Base-by-base conservation (phyloP, 1,140 invertebrate genomes). In the Sitophilus oryzae region DNA sequence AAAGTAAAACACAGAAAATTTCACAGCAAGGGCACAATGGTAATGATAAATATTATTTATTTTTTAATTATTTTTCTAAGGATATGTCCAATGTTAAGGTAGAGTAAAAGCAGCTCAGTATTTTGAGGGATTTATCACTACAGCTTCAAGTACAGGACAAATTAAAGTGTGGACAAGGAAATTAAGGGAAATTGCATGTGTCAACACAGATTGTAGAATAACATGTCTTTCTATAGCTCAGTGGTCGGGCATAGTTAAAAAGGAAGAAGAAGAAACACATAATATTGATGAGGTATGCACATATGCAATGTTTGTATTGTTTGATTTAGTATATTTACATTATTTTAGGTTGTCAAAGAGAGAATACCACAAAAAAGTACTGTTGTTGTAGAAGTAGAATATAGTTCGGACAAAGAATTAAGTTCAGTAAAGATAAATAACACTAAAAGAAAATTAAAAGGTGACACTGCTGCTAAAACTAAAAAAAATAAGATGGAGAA, bases 111-210 rank as follows among this genome's bases (percentile, higher is more conserved):
- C 78, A 67, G 72, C 89, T 21, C 68, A 73, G 53, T 73, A 71
- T 58, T 72, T 73, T 58, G 62, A 72, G 14, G 69, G 71, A 14
- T 72, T 55, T 20, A 64, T 74, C 37, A 70, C 62, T 2, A 80
- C 84, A 18, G 81, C 77, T 15, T 85, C 84, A 1, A 91, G 87
- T 73, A 78, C 82, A 36, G 89, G 89, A 0, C 80, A 85, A 68
- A 78, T 93, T 34, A 90, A 89, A 75, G 62, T 90, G 0, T 93
- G 88, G 88, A 75, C 76, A 40, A 71, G 71, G 49, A 71, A 65
- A 11, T 64, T 87, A 20, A 69, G 65, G 53, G 71, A 77, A 66
- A 65, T 82, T 50, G 71, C 72, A 42, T 70, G 68, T 41, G 59
- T 65, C 20, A 78, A 76, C 67, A 77, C 79, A 4, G 77, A 77